Conservation (phyloP, 2,888 invertebrate genomes). For the Xylophagus ater region DNA sequence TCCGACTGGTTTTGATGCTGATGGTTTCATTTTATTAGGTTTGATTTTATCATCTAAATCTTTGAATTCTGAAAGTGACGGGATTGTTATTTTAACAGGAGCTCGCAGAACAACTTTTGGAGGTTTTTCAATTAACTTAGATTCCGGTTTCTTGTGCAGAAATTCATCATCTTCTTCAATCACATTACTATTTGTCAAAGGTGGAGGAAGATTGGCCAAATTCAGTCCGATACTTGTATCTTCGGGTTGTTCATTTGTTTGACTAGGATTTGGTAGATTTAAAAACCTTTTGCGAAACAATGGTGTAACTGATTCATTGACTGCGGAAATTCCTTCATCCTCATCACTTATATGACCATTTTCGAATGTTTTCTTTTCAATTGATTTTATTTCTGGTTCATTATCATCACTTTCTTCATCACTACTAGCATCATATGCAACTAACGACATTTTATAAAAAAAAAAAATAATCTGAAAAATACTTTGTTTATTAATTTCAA, state of each 20-base stretch:
- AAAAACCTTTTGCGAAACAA: slow-evolving; percentile 12
- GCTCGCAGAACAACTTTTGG: slow-evolving; percentile 25
- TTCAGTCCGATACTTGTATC: slow-evolving; percentile 17
- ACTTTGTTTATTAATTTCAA: no score
- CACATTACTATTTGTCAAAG: slow-evolving; percentile 21
- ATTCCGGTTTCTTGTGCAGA: slow-evolving; percentile 46
- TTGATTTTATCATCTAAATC: slow-evolving; percentile 25
- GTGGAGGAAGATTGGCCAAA: slow-evolving; percentile 32
- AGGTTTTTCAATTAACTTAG: slow-evolving; percentile 26
- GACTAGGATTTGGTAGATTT: slow-evolving; percentile 28
- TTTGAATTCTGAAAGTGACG: slow-evolving; percentile 48
- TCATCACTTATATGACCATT: slow-evolving; percentile 31
- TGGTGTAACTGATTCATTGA: slow-evolving; percentile 19
- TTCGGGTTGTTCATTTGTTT: background rate
- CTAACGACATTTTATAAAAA: slow-evolving; percentile 50
- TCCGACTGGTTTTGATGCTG: slow-evolving; percentile 29
- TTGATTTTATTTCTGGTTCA: slow-evolving; percentile 15
- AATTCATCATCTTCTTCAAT: slow-evolving; percentile 54
- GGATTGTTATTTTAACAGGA: slow-evolving; percentile 55
- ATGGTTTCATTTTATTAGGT: slow-evolving; percentile 3
- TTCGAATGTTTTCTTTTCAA: slow-evolving; percentile 27
- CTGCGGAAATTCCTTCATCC: slow-evolving; percentile 22
- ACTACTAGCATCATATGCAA: slow-evolving; percentile 48
- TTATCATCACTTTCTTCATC: slow-evolving; percentile 32
- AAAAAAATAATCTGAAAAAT: no score